Evolutionary conservation across 2,113 vertebrate genomes (phyloP), one percentile per base, ranked within the genome.

Genomic region (Triplophysa tibetana): DNA sequence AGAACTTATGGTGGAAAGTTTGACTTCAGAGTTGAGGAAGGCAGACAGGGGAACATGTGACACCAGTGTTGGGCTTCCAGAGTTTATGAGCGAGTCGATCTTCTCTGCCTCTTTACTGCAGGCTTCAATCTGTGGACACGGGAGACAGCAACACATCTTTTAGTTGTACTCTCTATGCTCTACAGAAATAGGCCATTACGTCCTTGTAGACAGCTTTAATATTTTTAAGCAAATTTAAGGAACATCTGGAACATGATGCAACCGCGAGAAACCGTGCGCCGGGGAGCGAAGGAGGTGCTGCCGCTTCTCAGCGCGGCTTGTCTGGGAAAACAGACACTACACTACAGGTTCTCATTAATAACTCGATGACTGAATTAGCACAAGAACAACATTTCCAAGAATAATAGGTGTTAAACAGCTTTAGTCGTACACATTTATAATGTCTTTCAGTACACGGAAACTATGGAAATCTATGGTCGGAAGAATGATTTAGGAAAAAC

Each of bases 101-200:
- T 99, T 99, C 87, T 99, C 96, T 0, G 98, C 96, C 88, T 99
- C 98, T 87, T 96, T 99, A 83, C 95, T 96, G 94, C 98, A 99
- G 77, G 98, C 98, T 89, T 99, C 96, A 33, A 99, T 93, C 98
- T 99, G 89, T 16, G 67, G 61, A 62, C 10, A 84, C 48, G 78
- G 9, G 80, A 26, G 56, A 54, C 38, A 69, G 54, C 58, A 45
- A 6, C 60, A 63, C 16, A 79, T 43, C 1, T n/a, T 26, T 77
- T 17, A 66, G 63, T 0, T 19, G 19, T 16, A 54, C 26, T 50
- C 23, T 19, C 24, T 52, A 7, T 8, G 65, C 65, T 56, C 7
- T 24, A 11, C 52, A 54, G 54, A 75, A 45, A 16, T 16, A 70
- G 17, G 16, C 43, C 45, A 62, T 12, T 52, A 33, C 23, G 54